Base-by-base conservation (phyloP, 2,888 invertebrate genomes). In the Agrochola lychnidis region DNA sequence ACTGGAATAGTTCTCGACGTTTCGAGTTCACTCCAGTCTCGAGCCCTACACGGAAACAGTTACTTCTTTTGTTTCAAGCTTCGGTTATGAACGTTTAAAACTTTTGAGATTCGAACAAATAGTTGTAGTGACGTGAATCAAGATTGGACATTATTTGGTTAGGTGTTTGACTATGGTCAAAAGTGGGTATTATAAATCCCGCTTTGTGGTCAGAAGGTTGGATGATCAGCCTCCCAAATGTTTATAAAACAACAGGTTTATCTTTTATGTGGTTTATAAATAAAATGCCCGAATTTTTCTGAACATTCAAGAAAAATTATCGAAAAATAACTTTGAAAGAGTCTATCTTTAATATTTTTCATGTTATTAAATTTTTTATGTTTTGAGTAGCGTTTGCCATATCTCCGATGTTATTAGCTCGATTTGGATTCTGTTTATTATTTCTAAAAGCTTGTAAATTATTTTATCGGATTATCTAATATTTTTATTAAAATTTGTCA, bases 1-100 rank as follows among this genome's bases (percentile, higher is more conserved):
- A 84, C 88, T 87, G 84, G 82, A 89, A 88, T 85, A 89, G 85
- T 83, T 88, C 83, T 88, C 76, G 74, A 86, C 83, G 83, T 81
- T 83, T 84, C 78, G 82, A 87, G 87, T 81, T 73, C 84, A 81
- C 87, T 88, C 70, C 74, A 84, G 69, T 82, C 82, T 81, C 84
- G 70, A 86, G 86, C 75, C 71, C 79, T 81, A 76, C 74, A 79
- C 76, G 80, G 82, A 81, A 80, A 82, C 83, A 67, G 87, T 83
- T 83, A 84, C 80, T 85, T 85, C 87, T 85, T 87, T 88, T 88
- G 83, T 88, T 88, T 85, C 72, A 81, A 83, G 82, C 85, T 83
- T 82, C 78, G 69, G 85, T 82, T 87, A 86, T 87, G 80, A 87
- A 83, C 83, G 88, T 78, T 88, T 83, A 76, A 77, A 82, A 81